phyloP scores from a whole-genome alignment of 2,797 vertebrate species.

The Channallabes apus region DNA sequence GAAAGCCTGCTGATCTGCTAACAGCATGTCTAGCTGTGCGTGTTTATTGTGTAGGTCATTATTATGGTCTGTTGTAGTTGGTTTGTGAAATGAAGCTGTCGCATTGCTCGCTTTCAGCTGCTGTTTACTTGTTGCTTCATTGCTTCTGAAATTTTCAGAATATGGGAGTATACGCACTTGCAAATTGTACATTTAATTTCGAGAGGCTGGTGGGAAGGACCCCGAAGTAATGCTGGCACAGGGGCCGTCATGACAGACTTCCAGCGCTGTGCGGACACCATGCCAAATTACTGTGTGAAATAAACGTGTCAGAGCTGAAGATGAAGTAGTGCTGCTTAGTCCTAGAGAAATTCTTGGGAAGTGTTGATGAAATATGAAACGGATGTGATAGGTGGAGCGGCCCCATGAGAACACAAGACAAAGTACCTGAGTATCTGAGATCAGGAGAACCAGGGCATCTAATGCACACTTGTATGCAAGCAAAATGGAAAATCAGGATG shows the following conservation, averaged over 20 bases:
- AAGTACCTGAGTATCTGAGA: constrained; percentile 35
- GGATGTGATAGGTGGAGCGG: constrained; percentile 1
- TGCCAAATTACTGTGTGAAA: constrained; percentile 22
- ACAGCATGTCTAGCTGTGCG: constrained; percentile 10
- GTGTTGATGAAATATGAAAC: constrained; percentile 19
- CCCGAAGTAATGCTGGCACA: constrained; percentile 3
- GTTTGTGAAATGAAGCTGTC: constrained; percentile 26
- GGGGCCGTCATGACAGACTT: not conserved
- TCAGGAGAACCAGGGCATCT: constrained; percentile 27
- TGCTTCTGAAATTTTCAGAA: constrained; percentile 13
- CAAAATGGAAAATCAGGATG: constrained; percentile 30
- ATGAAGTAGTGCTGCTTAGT: constrained; percentile 3
- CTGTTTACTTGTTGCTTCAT: constrained; percentile 9
- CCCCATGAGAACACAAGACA: constrained; percentile 21
- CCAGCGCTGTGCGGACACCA: constrained; percentile 17
- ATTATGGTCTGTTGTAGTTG: not conserved
- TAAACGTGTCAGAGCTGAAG: constrained; percentile 5
- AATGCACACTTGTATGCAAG: constrained; percentile 15
- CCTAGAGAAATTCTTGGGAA: constrained; percentile 12
- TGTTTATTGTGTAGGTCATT: constrained; percentile 21
- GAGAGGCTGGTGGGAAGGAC: constrained; percentile 11
- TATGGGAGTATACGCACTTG: not conserved
- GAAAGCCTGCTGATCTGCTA: constrained; percentile 32
- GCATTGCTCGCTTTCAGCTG: not conserved
- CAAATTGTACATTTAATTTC: not conserved